phyloP scores from a whole-genome alignment of 2,113 vertebrate species.

The Antechinus flavipes region DNA sequence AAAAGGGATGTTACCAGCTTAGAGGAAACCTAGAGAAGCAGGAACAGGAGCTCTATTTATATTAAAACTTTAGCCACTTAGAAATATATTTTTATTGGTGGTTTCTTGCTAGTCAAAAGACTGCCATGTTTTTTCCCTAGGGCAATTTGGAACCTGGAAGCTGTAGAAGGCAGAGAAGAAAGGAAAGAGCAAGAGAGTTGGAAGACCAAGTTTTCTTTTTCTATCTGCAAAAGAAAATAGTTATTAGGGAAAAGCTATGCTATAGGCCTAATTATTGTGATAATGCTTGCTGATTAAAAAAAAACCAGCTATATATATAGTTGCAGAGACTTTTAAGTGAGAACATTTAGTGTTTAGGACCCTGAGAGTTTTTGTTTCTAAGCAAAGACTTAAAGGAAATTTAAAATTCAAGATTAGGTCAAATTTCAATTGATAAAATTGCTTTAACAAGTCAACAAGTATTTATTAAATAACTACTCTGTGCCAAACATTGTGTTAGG shows the following conservation, averaged over 20 bases:
- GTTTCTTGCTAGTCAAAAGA: not conserved
- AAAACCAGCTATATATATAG: too few relatives aligned
- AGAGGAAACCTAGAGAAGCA: not conserved
- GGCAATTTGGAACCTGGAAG: not conserved
- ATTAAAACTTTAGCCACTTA: not conserved
- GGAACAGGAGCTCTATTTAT: not conserved
- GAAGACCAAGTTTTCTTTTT: not conserved
- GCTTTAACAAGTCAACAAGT: not conserved
- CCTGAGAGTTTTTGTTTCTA: not conserved
- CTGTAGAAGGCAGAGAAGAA: not conserved
- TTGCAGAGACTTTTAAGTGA: not conserved
- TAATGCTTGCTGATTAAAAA: not conserved
- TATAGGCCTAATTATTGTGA: not conserved
- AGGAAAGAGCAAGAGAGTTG: not conserved
- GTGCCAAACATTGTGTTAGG: not conserved
- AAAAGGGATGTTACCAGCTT: not conserved
- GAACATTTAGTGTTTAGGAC: not conserved
- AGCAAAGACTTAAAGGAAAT: not conserved
- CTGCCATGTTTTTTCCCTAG: not conserved
- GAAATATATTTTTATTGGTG: not conserved
- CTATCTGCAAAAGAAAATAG: not conserved
- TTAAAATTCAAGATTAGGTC: not conserved
- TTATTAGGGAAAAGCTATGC: not conserved
- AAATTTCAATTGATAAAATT: not conserved
- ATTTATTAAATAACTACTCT: not conserved